Evolutionary conservation across 2,113 vertebrate species (phyloP).

Genomic region (Seriola dumerili): DNA sequence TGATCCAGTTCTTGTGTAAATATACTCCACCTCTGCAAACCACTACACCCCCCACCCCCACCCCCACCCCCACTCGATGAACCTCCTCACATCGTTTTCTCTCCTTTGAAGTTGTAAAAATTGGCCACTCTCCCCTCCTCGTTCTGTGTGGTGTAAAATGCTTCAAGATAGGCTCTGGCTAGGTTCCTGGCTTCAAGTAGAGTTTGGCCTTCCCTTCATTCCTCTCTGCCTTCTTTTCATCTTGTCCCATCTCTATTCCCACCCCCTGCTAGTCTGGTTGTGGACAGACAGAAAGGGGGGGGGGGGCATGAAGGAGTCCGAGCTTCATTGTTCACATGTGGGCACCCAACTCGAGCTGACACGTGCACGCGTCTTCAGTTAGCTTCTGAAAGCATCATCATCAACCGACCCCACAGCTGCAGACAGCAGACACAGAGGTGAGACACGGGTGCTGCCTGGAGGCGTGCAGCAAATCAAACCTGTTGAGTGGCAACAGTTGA

Average conservation of each 20-base stretch:
- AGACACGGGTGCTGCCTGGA: constrained; percentile 10
- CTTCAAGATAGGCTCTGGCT: background rate
- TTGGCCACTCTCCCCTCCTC: background rate
- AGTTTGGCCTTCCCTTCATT: constrained; percentile 12
- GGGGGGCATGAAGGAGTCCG: constrained; percentile 37
- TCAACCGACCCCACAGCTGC: constrained; percentile 31
- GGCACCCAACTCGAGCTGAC: constrained; percentile 29
- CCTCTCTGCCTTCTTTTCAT: background rate
- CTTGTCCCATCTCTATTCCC: background rate
- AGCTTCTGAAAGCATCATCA: constrained; percentile 16
- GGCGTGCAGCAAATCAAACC: constrained; percentile 40
- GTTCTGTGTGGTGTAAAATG: background rate
- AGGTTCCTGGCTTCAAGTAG: constrained; percentile 26
- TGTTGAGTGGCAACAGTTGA: constrained; percentile 12
- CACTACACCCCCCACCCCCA: background rate
- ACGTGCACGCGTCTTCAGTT: constrained; percentile 35
- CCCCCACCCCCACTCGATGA: background rate
- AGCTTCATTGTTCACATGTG: constrained; percentile 42
- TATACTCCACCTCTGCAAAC: background rate
- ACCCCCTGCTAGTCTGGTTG: background rate
- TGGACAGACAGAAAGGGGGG: background rate
- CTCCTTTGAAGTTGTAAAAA: constrained; percentile 29
- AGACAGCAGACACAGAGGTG: constrained; percentile 29
- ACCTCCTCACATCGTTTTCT: background rate
- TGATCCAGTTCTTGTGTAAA: background rate